A percentile compares a stretch with the other conserved stretches of the same genome.
Conservation (phyloP, 2,113 vertebrate species). For the Myiozetetes cayanensis region DNA sequence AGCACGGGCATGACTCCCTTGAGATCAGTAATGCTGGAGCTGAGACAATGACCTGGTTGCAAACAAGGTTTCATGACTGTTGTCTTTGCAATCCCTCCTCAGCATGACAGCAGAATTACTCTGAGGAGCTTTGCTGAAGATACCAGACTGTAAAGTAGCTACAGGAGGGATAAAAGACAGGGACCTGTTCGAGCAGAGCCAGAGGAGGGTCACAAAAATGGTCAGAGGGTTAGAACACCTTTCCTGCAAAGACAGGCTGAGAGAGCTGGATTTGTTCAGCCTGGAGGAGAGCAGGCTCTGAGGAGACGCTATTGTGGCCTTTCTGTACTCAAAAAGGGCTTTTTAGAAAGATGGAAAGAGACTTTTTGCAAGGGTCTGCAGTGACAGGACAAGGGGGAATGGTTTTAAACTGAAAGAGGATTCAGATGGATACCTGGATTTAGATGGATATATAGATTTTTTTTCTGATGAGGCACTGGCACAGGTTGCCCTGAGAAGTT, state of each 20-base stretch:
- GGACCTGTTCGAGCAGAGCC: neutral
- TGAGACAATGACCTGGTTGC: neutral
- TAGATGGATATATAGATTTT: neutral
- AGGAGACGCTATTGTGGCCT: neutral
- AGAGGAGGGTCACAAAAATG: neutral
- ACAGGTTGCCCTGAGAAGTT: neutral
- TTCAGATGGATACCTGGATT: neutral
- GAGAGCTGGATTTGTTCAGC: neutral
- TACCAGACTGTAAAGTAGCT: neutral
- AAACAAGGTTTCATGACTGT: neutral
- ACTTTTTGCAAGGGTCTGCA: neutral
- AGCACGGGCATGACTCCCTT: neutral
- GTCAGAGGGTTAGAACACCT: neutral
- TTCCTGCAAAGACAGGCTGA: neutral
- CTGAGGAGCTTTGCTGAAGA: neutral
- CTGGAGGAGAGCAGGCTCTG: neutral
- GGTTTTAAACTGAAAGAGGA: neutral
- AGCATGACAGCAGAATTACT: neutral
- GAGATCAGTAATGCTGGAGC: neutral
- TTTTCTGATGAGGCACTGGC: neutral
- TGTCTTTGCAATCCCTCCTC: neutral
- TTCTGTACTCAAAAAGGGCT: neutral
- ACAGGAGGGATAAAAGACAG: neutral
- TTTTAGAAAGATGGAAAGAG: neutral
- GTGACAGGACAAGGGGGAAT: neutral